Conservation (phyloP, 2,888 invertebrate genomes). For the Antheraea assamensis region DNA sequence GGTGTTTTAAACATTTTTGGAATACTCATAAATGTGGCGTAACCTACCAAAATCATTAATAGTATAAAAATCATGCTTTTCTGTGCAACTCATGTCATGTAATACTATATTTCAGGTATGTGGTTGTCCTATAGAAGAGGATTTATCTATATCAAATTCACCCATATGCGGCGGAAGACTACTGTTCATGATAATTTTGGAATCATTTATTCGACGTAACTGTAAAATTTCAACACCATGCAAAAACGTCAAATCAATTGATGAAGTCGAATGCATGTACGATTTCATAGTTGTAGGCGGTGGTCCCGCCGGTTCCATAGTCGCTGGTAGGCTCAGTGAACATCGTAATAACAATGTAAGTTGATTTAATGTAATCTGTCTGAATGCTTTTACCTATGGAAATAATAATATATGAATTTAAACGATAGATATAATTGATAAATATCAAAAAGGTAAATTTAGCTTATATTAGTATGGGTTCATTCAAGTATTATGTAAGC, state of each 20-base stretch:
- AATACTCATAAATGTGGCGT: too few species aligned
- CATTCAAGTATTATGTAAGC: too few species aligned
- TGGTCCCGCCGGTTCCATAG: conserved; percentile 84
- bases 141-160: conserved; percentile 71
- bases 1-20: too few species aligned
- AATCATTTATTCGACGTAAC: conserved; percentile 78
- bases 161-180: conserved; percentile 79
- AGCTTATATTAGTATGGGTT: too few species aligned
- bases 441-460: too few species aligned
- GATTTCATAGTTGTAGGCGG: conserved; percentile 85
- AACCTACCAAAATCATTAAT: too few species aligned
- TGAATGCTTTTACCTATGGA: background rate
- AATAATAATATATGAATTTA: too few species aligned
- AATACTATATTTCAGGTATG: conserved; percentile 51
- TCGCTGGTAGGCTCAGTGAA: conserved; percentile 83
- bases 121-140: conserved; percentile 77
- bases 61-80: too few species aligned
- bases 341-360: conserved; percentile 71
- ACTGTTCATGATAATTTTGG: conserved; percentile 83
- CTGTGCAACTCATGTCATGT: too few species aligned
- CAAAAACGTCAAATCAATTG: conserved; percentile 70
- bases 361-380: conserved; percentile 10
- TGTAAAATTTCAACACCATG: conserved; percentile 80
- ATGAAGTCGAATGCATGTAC: conserved; percentile 65
- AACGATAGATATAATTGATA: too few species aligned